Percentiles rank a stretch among this genome's conserved stretches.
Evolutionary conservation across 2,113 vertebrate genomes (phyloP).

Genomic region (Gallinago paraguaiae): DNA sequence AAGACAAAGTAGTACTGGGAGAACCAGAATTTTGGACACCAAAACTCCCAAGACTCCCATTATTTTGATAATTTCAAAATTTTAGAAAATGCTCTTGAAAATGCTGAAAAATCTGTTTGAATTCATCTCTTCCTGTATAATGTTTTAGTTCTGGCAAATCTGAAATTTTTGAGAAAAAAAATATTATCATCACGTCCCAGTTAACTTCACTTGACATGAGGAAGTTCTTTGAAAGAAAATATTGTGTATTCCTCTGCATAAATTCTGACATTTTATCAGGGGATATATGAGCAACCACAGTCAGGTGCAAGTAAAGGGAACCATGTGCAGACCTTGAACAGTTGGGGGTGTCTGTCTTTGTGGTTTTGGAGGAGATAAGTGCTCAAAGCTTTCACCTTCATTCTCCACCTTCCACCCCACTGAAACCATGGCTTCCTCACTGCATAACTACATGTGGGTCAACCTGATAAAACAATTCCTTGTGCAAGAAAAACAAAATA

Average conservation of each 20-base stretch:
- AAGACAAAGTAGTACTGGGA: neutral
- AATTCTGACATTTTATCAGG: neutral
- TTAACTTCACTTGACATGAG: neutral
- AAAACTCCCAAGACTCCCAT: neutral
- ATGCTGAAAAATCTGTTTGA: neutral
- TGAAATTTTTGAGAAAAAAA: neutral
- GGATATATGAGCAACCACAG: neutral
- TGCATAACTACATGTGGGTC: neutral
- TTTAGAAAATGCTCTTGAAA: neutral
- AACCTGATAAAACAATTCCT: neutral
- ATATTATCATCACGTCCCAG: neutral
- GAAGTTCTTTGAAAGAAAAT: neutral
- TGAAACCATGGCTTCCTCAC: neutral
- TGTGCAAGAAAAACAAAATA: neutral
- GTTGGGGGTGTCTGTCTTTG: neutral
- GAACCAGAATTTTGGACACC: neutral
- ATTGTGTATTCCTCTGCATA: neutral
- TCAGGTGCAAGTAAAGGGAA: neutral
- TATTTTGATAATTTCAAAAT: neutral
- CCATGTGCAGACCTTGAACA: neutral
- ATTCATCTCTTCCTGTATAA: neutral
- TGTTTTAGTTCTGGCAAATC: neutral
- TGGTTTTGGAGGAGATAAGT: neutral
- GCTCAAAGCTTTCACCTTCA: neutral
- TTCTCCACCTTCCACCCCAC: neutral